phyloP scores from a whole-genome alignment of 2,113 vertebrate genomes.

The Nasalis larvatus region DNA sequence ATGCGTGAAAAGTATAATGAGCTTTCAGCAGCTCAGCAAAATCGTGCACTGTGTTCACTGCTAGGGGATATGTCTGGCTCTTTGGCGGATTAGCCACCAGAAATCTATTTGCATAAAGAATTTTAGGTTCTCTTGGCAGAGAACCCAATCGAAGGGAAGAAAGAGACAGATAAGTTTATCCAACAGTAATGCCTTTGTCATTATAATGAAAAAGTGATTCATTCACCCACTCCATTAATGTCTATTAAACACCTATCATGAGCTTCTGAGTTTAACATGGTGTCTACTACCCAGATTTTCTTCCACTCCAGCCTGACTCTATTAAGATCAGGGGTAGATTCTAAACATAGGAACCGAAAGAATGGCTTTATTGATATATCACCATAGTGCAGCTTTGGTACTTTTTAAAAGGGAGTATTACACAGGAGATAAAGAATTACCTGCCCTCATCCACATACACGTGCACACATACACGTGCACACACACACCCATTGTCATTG shows the following conservation, averaged over 20 bases:
- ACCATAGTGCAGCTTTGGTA: not conserved
- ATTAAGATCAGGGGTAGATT: not conserved
- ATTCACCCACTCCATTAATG: not conserved
- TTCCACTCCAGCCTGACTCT: not conserved
- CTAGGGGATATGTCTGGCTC: not conserved
- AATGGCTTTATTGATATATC: not conserved
- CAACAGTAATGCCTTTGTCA: not conserved
- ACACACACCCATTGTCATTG: too few relatives aligned
- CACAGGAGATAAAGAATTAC: not conserved
- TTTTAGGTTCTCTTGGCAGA: not conserved
- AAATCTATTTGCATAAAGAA: not conserved
- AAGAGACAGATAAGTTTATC: not conserved
- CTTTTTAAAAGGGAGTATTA: not conserved
- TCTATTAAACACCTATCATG: not conserved
- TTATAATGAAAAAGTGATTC: not conserved
- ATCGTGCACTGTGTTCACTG: not conserved
- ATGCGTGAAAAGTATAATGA: not conserved
- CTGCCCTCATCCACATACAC: fast-evolving
- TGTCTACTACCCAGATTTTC: not conserved
- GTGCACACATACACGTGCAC: too few relatives aligned
- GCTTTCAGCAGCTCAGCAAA: not conserved
- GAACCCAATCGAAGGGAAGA: not conserved
- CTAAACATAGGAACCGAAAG: not conserved
- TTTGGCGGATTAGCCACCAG: not conserved
- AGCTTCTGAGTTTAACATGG: not conserved